Conservation (phyloP, 92 coral and sea anemone genomes). For the Desmophyllum pertusum region DNA sequence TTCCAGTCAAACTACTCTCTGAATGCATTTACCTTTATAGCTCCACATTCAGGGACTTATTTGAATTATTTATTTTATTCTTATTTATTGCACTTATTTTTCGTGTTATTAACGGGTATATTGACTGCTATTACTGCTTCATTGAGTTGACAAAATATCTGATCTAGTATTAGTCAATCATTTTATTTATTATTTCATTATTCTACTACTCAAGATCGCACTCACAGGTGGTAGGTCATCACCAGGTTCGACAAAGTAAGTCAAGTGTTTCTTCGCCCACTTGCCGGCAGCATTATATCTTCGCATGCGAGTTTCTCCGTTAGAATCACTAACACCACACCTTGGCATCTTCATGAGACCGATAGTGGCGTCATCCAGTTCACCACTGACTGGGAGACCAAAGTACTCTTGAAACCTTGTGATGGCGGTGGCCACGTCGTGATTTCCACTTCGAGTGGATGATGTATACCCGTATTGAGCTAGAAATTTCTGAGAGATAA, state of each 20-base stretch:
- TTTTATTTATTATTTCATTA: no score
- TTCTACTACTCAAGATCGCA: neutral
- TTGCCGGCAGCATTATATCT: conserved; percentile 47
- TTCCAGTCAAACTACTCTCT: no score
- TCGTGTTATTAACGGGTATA: no score
- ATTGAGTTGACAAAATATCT: no score
- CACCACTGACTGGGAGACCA: conserved; percentile 66
- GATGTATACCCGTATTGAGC: conserved; percentile 68
- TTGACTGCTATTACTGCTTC: no score
- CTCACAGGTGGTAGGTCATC: conserved; percentile 40
- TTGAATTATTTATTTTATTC: no score
- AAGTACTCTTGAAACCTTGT: conserved; percentile 59
- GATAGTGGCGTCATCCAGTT: conserved; percentile 60
- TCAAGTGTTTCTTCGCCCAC: conserved; percentile 57
- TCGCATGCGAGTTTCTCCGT: conserved; percentile 31
- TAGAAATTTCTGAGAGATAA: conserved; percentile 52
- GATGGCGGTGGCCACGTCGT: conserved; percentile 65
- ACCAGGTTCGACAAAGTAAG: conserved; percentile 58
- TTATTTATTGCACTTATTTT: no score
- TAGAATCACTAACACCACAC: conserved; percentile 71
- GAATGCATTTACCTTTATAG: no score
- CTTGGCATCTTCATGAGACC: conserved; percentile 63
- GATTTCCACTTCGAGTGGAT: conserved; percentile 60
- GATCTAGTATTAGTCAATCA: no score
- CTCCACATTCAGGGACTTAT: no score